These are phyloP conservation scores for Fringilla coelebs DNA, from an alignment of 2,797 vertebrate species.

Conservation along the genomic window DNA sequence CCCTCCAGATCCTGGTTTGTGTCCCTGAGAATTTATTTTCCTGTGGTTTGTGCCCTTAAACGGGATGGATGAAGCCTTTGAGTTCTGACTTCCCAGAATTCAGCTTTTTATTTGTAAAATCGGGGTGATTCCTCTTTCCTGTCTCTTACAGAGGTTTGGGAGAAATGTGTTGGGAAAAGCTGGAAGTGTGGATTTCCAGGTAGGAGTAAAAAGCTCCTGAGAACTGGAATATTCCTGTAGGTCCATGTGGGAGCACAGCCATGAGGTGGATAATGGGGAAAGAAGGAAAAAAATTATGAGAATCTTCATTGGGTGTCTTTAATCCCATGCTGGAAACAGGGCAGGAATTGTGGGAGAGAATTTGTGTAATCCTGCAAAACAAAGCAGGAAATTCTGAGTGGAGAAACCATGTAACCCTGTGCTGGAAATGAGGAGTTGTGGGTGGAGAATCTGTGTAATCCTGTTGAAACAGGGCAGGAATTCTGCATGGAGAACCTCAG, in stretches of 20 bases:
- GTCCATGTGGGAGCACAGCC: not conserved
- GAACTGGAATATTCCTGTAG: not conserved
- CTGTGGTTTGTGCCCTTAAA: not conserved
- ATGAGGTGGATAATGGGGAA: not conserved
- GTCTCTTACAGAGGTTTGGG: not conserved
- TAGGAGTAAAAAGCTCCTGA: not conserved
- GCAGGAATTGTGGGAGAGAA: not conserved
- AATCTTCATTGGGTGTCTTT: not conserved
- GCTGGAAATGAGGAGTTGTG: too few species aligned
- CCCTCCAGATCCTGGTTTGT: not conserved
- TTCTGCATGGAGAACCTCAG: fast-evolving
- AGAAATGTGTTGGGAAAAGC: not conserved
- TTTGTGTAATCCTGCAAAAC: fast-evolving
- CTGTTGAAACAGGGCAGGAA: not conserved
- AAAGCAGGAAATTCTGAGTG: not conserved
- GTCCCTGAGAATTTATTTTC: not conserved
- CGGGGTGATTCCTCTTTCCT: not conserved
- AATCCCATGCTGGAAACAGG: not conserved
- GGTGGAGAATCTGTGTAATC: fast-evolving
- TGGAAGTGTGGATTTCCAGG: not conserved
- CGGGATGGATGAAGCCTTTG: not conserved
- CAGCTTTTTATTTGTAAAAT: not conserved
- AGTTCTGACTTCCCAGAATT: not conserved
- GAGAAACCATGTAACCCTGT: not conserved
- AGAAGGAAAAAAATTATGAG: fast-evolving